phyloP scores from a whole-genome alignment of 2,888 invertebrate genomes.

The Sarcophaga rosellei region DNA sequence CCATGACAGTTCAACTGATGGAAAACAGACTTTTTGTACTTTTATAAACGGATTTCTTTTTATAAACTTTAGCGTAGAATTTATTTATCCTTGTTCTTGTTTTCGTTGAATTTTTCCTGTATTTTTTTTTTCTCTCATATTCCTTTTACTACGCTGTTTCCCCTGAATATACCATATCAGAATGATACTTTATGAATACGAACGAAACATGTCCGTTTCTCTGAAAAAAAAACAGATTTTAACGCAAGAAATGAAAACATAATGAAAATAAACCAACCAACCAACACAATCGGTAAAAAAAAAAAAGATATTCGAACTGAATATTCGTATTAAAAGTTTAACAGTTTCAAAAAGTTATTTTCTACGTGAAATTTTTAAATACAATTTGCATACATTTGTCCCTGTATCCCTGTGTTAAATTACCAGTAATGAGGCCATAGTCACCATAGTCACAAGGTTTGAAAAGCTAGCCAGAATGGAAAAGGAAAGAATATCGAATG shows the following conservation, averaged over 20 bases:
- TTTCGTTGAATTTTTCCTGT: conserved; percentile 1
- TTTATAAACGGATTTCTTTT: conserved; percentile 48
- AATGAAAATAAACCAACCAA: background rate
- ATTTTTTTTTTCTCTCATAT: conserved; percentile 36
- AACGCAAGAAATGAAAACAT: conserved; percentile 29
- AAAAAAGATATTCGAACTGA: too few species aligned
- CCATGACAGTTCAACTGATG: conserved; percentile 30
- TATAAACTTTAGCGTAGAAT: conserved; percentile 50
- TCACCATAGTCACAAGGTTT: too few species aligned
- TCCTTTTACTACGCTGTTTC: conserved; percentile 19
- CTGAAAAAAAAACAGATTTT: conserved; percentile 32
- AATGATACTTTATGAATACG: conserved; percentile 32
- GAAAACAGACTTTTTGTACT: conserved; percentile 30
- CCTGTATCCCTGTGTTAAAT: too few species aligned
- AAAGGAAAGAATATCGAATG: background rate
- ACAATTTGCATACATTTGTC: too few species aligned
- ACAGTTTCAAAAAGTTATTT: too few species aligned
- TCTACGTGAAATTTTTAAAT: too few species aligned
- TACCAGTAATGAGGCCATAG: too few species aligned
- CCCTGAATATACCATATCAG: conserved; percentile 33
- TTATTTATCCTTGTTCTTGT: conserved; percentile 42
- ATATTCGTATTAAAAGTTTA: too few species aligned
- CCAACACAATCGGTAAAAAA: background rate
- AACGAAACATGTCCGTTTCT: background rate
- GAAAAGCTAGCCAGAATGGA: background rate